Evolutionary conservation across 1,140 invertebrate genomes (phyloP).

Genomic region (Paraescarpia echinospica): DNA sequence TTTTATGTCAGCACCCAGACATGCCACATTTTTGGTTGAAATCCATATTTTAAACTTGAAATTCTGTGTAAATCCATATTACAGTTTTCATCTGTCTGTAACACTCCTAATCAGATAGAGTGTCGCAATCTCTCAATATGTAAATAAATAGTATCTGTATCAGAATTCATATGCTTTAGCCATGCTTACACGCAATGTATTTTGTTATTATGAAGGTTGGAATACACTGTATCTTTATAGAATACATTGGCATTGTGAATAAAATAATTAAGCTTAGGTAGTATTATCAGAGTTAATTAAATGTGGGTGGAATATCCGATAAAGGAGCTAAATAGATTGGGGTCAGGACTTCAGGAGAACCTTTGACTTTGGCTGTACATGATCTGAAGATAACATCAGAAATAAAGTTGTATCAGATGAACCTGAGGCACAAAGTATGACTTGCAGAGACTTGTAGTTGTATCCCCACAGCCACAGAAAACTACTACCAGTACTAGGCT

Average conservation of each 20-base stretch:
- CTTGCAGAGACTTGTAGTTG: background rate
- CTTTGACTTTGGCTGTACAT: background rate
- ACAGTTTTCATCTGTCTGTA: too few species aligned
- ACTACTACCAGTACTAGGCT: background rate
- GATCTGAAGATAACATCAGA: background rate
- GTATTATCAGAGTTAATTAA: background rate
- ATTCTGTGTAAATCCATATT: too few species aligned
- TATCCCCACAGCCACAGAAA: background rate
- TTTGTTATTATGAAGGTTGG: too few species aligned
- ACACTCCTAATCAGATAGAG: too few species aligned
- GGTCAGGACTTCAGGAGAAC: background rate
- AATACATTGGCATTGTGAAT: background rate
- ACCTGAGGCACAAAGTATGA: background rate
- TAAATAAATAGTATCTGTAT: too few species aligned
- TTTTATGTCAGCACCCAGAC: too few species aligned
- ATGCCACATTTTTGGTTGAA: too few species aligned
- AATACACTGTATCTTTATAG: background rate
- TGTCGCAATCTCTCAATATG: too few species aligned
- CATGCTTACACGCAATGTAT: too few species aligned
- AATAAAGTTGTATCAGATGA: background rate
- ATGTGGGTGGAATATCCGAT: background rate
- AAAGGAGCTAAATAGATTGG: background rate
- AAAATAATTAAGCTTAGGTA: background rate
- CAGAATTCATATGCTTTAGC: too few species aligned
- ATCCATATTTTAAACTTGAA: too few species aligned